Evolutionary conservation across 2,888 invertebrate species (phyloP), one percentile per base, ranked within the genome.

Genomic region (Dasysyrphus albostriatus): DNA sequence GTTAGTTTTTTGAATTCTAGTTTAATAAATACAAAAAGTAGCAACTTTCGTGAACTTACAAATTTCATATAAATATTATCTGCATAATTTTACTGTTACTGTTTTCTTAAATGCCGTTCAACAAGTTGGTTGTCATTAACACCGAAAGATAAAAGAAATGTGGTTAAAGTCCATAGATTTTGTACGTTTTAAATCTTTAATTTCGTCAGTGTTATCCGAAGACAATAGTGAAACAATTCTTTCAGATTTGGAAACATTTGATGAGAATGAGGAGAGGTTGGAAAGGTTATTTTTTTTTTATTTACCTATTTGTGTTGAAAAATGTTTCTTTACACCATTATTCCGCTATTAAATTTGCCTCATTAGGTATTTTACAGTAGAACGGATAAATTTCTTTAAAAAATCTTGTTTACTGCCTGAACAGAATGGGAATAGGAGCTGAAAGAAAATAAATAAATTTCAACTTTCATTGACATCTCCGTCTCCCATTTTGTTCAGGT

Each of bases 161-260:
- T 44, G 32, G 63, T 3, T 9, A 65, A 65, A 65, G 12, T 8
- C 63, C 32, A 44, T 63, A 32, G 44, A 63, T 47, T 32, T 47
- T 32, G 32, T 44, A 16, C 29, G 44, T 47, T 63, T 63, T 47
- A 63, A 44, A 44, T 32, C 42, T 32, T 44, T 47, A 32, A 65
- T 65, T 32, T 65, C 63, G 3, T 65, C 63, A 6, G 16, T 65
- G 12, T 32, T 65, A 65, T 47, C 5, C 0, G 32, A 65, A 16
- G 16, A 65, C n/a, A 47, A 47, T 32, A 44, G 12, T 44, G 63
- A 65, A 32, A 10, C 10, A 47, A 16, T n/a, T 65, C 47, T 44
- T 16, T 47, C 63, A 63, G 44, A 63, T 63, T 63, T 29, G 42
- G 63, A 63, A 29, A 9, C 29, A 14, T 14, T 42, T 14, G 42